Evolutionary conservation across 1,140 invertebrate genomes (phyloP).

Genomic region (Bombus confusus): DNA sequence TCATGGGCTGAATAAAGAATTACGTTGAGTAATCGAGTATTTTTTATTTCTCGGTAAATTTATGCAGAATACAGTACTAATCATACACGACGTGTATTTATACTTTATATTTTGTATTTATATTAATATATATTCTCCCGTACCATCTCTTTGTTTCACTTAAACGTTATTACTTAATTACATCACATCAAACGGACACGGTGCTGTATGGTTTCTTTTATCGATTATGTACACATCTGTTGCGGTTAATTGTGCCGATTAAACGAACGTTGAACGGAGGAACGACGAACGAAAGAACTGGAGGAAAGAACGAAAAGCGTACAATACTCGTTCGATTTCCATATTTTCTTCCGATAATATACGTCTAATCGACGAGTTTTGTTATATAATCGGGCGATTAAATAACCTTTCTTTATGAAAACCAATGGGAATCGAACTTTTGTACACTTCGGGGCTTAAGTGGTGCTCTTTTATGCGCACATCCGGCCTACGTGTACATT

Average conservation of each 20-base stretch:
- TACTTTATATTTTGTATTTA: constrained; percentile 54
- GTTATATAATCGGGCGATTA: neutral
- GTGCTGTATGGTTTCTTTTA: constrained; percentile 60
- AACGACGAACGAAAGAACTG: constrained; percentile 14
- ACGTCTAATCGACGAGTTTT: constrained; percentile 16
- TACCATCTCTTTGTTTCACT: constrained; percentile 30
- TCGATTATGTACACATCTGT: constrained; percentile 70
- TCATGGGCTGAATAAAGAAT: neutral
- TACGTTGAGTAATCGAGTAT: constrained; percentile 64
- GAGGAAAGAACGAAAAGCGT: constrained; percentile 52
- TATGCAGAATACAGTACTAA: constrained; percentile 68
- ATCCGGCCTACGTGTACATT: neutral
- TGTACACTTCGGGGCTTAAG: constrained; percentile 16
- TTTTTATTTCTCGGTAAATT: constrained; percentile 68
- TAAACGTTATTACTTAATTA: constrained; percentile 66
- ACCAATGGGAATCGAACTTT: constrained; percentile 40
- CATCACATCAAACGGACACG: constrained; percentile 72
- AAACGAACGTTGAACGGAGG: constrained; percentile 6
- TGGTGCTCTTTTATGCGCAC: constrained; percentile 11
- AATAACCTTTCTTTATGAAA: neutral
- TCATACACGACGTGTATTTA: constrained; percentile 64
- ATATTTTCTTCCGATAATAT: neutral
- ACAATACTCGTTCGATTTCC: constrained; percentile 48
- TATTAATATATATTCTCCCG: constrained; percentile 65
- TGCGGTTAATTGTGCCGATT: constrained; percentile 66